These are phyloP conservation scores for Gavialis gangeticus DNA, from an alignment of 2,113 vertebrate species.

Conservation along the genomic window DNA sequence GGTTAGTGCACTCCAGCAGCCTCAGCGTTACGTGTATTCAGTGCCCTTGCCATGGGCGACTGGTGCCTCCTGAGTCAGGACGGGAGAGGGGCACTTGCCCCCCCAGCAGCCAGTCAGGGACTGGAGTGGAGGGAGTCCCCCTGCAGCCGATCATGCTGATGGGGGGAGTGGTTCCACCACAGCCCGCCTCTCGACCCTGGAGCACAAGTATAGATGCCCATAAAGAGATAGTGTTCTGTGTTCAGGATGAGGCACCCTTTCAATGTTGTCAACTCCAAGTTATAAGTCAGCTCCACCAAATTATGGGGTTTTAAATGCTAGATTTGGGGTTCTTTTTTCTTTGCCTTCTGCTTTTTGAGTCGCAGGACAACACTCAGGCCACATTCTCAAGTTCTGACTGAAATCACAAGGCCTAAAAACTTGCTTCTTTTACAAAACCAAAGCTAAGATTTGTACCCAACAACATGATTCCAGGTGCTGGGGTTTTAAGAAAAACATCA, in stretches of 20 bases:
- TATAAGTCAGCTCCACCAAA: neutral
- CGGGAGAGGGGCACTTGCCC: too few relatives aligned
- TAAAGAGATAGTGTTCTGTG: neutral
- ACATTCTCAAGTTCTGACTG: accelerated
- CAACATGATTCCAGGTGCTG: accelerated
- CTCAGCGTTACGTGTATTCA: too few relatives aligned
- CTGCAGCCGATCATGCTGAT: too few relatives aligned
- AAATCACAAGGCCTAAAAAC: neutral
- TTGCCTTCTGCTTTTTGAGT: neutral
- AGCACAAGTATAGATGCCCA: neutral
- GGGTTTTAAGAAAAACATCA: neutral
- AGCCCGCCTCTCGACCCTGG: neutral
- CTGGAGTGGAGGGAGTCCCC: too few relatives aligned
- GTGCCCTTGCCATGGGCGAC: too few relatives aligned
- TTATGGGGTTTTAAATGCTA: neutral
- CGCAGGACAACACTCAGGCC: neutral
- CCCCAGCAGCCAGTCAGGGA: too few relatives aligned
- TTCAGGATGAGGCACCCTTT: too few relatives aligned
- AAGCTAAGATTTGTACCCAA: neutral
- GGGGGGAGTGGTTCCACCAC: too few relatives aligned
- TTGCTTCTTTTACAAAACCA: neutral
- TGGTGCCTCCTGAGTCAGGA: too few relatives aligned
- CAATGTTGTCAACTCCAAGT: neutral
- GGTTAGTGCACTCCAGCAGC: too few relatives aligned
- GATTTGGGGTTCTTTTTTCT: neutral